Evolutionary conservation across 2,888 invertebrate species (phyloP).

Genomic region (Stenolophus ochropezus): DNA sequence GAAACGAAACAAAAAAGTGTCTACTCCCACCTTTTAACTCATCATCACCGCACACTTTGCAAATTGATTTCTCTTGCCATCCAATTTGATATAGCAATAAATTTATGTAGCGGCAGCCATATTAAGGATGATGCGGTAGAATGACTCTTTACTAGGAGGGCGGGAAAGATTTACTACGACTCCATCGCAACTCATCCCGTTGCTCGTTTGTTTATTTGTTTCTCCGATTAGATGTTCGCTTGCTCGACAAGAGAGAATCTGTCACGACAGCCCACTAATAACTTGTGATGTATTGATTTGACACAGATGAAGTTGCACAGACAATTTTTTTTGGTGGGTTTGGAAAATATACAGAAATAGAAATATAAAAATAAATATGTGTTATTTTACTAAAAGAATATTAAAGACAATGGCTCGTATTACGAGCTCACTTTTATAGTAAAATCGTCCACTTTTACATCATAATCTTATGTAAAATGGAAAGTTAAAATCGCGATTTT

Average conservation of each 20-base stretch:
- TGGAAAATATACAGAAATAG: too few species aligned
- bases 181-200: conserved; percentile 13
- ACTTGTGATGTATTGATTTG: conserved; percentile 12
- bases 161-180: conserved; percentile 13
- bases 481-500: too few species aligned
- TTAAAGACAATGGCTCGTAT: too few species aligned
- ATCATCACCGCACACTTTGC: not conserved
- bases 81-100: conserved; percentile 9
- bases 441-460: too few species aligned
- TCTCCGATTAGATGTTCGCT: conserved; percentile 22
- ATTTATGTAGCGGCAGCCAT: conserved; percentile 16
- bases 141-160: not conserved
- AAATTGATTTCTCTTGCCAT: conserved; percentile 25
- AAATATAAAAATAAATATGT: too few species aligned
- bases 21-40: not conserved
- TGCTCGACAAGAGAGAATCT: conserved; percentile 2
- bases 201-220: conserved; percentile 25
- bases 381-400: too few species aligned
- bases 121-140: conserved; percentile 13
- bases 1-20: not conserved
- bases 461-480: too few species aligned
- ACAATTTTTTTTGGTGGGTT: not conserved
- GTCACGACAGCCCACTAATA: not conserved
- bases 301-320: not conserved
- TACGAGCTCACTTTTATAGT: too few species aligned